Evolutionary conservation across 2,888 invertebrate species (phyloP).

Genomic region (Idaea aversata): DNA sequence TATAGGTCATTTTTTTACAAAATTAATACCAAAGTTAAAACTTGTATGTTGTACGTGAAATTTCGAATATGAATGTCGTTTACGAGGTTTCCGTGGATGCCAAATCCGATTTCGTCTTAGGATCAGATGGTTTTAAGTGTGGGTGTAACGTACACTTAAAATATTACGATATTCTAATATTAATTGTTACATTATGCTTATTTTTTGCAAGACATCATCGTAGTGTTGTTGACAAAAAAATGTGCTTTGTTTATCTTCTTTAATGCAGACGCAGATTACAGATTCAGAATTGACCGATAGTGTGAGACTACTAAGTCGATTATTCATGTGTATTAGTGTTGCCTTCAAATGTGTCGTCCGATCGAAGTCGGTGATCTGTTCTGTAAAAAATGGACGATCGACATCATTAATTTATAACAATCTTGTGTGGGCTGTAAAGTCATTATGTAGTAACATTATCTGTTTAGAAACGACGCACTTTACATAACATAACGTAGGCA

Average conservation of each 20-base stretch:
- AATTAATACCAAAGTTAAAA: no score
- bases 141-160: not conserved
- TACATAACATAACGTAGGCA: not conserved
- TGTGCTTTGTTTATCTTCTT: not conserved
- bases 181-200: not conserved
- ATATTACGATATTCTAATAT: not conserved
- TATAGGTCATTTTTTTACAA: no score
- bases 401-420: not conserved
- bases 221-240: not conserved
- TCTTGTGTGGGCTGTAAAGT: not conserved
- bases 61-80: no score
- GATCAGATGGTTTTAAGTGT: not conserved
- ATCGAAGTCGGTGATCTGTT: not conserved
- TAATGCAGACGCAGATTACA: not conserved
- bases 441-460: not conserved
- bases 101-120: no score
- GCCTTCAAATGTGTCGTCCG: not conserved
- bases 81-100: no score
- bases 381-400: not conserved
- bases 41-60: no score
- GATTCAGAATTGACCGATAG: not conserved
- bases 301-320: not conserved
- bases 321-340: no score
- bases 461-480: not conserved
- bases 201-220: not conserved